These are phyloP conservation scores for Lepidurus couesii DNA, from an alignment of 1,140 invertebrate species.

Conservation along the genomic window DNA sequence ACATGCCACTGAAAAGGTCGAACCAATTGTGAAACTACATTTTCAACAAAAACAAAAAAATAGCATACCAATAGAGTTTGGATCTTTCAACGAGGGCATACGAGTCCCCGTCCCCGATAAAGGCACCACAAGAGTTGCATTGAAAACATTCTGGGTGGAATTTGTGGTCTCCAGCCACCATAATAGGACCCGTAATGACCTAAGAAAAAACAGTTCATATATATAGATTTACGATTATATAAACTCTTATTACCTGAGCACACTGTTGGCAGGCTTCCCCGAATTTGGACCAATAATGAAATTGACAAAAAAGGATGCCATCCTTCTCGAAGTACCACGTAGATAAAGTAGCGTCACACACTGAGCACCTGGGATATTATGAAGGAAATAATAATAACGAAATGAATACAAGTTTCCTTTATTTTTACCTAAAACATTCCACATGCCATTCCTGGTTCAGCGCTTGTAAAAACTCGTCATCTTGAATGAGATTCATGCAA, in stretches of 20 bases:
- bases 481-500: slow-evolving; percentile 65
- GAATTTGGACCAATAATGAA: slow-evolving; percentile 82
- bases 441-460: slow-evolving; percentile 77
- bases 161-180: slow-evolving; percentile 88
- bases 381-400: slow-evolving; percentile 35
- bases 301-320: slow-evolving; percentile 78
- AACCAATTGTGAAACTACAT: slow-evolving; percentile 13
- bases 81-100: slow-evolving; percentile 84
- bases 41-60: slow-evolving; percentile 1
- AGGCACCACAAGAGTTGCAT: slow-evolving; percentile 70
- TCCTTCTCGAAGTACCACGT: slow-evolving; percentile 92
- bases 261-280: slow-evolving; percentile 84
- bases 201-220: slow-evolving; percentile 40
- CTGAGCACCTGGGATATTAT: slow-evolving; percentile 63
- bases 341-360: slow-evolving; percentile 72
- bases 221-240: neutral
- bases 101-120: slow-evolving; percentile 85
- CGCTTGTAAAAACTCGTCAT: slow-evolving; percentile 70
- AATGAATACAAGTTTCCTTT: slow-evolving; percentile 23
- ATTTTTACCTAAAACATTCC: slow-evolving; percentile 70
- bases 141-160: slow-evolving; percentile 94
- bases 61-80: slow-evolving; percentile 71
- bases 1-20: slow-evolving; percentile 51
- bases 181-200: slow-evolving; percentile 84
- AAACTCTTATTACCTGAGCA: slow-evolving; percentile 51